A percentile compares a stretch with the other conserved stretches of the same genome.
Conservation (phyloP, 1,140 invertebrate species). For the Asobara japonica region DNA sequence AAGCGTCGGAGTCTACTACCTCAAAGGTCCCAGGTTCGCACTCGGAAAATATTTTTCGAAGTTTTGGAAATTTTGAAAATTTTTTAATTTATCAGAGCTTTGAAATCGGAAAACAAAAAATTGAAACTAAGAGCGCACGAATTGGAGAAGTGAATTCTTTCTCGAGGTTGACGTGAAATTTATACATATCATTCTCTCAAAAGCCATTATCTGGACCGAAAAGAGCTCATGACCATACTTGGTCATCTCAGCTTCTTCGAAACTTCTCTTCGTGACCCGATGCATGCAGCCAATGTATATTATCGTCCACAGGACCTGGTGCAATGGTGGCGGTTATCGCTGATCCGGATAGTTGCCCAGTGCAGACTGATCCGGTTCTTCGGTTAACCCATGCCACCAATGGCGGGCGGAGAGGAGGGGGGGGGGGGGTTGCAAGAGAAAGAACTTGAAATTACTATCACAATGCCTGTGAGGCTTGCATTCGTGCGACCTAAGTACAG, state of each 20-base stretch:
- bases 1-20: too few species aligned
- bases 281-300: conserved; percentile 34
- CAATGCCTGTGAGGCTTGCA: conserved; percentile 22
- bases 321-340: conserved; percentile 41
- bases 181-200: not conserved
- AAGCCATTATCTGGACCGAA: conserved; percentile 22
- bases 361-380: conserved; percentile 58
- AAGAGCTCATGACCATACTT: conserved; percentile 37
- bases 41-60: too few species aligned
- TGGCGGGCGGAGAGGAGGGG: not conserved
- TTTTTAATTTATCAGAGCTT: too few species aligned
- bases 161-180: not conserved
- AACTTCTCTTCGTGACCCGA: conserved; percentile 43
- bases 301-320: not conserved
- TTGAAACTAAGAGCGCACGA: too few species aligned
- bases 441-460: conserved; percentile 29
- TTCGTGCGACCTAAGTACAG: conserved; percentile 12
- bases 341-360: conserved; percentile 51
- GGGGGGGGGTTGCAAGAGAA: not conserved
- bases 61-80: too few species aligned
- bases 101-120: too few species aligned
- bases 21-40: too few species aligned
- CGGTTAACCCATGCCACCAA: conserved; percentile 24
- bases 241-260: conserved; percentile 40
- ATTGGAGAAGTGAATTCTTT: too few species aligned